Conservation (phyloP, 92 coral and sea anemone species). For the Blastomussa wellsi region DNA sequence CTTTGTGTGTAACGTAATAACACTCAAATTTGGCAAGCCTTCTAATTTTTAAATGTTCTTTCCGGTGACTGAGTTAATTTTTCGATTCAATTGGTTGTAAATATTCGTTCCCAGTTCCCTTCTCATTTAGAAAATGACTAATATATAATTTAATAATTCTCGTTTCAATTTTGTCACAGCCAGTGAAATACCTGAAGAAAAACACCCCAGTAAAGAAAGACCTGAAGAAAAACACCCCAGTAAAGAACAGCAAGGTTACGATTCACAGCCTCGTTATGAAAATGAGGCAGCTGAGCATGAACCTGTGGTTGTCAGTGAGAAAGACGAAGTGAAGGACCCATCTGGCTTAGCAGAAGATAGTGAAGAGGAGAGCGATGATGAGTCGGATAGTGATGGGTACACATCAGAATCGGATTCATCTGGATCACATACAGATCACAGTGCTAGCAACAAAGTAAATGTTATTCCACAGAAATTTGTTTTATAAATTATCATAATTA, state of each 20-base stretch:
- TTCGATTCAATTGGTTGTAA: too few relatives aligned
- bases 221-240: neutral
- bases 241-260: neutral
- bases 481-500: too few relatives aligned
- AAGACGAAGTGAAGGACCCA: constrained; percentile 14
- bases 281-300: neutral
- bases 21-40: too few relatives aligned
- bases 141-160: neutral
- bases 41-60: too few relatives aligned
- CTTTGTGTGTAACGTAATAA: too few relatives aligned
- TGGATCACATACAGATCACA: constrained; percentile 15
- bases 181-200: neutral
- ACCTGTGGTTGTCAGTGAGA: constrained; percentile 15
- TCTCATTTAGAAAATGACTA: too few relatives aligned
- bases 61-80: too few relatives aligned
- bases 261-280: neutral
- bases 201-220: neutral
- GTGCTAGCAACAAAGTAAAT: constrained; percentile 27
- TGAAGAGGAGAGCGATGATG: constrained; percentile 56
- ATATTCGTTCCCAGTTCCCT: too few relatives aligned
- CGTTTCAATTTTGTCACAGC: neutral
- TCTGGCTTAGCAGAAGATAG: constrained; percentile 41
- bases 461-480: too few relatives aligned
- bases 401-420: constrained; percentile 42
- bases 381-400: constrained; percentile 44